Percentiles rank a stretch among this genome's conserved stretches.
phyloP scores from a whole-genome alignment of 2,113 vertebrate species.

The Isichthys henryi region DNA sequence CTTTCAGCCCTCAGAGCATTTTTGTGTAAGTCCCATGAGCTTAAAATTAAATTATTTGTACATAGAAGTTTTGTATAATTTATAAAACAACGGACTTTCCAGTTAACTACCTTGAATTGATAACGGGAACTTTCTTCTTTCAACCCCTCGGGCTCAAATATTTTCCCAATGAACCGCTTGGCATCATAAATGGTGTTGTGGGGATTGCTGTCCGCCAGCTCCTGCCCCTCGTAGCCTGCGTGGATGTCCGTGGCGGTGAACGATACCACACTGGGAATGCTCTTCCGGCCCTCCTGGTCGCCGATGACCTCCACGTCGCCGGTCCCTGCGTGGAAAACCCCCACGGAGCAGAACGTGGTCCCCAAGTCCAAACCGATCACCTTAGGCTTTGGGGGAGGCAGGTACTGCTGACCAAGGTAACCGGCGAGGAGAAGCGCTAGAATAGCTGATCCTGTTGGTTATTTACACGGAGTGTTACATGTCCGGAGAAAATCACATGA shows the following conservation, averaged over 20 bases:
- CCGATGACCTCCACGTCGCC: slow-evolving; percentile 81
- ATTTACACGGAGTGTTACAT: slow-evolving; percentile 17
- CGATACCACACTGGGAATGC: slow-evolving; percentile 87
- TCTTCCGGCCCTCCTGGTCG: slow-evolving; percentile 74
- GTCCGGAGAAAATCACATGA: neutral
- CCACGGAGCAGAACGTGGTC: slow-evolving; percentile 92
- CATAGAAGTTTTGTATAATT: no score
- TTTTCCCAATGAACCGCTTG: slow-evolving; percentile 92
- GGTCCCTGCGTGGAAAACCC: slow-evolving; percentile 82
- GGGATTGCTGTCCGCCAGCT: slow-evolving; percentile 75
- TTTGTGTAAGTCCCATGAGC: no score
- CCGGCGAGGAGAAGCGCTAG: slow-evolving; percentile 84
- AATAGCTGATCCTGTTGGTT: slow-evolving; percentile 76
- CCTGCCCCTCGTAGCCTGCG: slow-evolving; percentile 76
- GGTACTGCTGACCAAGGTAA: slow-evolving; percentile 89
- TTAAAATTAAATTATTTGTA: no score
- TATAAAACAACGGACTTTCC: neutral
- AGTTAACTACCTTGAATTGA: slow-evolving; percentile 77
- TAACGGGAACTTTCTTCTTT: slow-evolving; percentile 77
- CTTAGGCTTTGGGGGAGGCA: slow-evolving; percentile 81
- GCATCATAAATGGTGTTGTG: slow-evolving; percentile 92
- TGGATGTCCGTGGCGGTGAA: slow-evolving; percentile 66
- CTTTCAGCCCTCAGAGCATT: no score
- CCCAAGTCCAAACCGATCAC: slow-evolving; percentile 93
- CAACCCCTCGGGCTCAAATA: slow-evolving; percentile 70